Base-by-base conservation (phyloP, 2,113 vertebrate species). In the Rissa tridactyla region DNA sequence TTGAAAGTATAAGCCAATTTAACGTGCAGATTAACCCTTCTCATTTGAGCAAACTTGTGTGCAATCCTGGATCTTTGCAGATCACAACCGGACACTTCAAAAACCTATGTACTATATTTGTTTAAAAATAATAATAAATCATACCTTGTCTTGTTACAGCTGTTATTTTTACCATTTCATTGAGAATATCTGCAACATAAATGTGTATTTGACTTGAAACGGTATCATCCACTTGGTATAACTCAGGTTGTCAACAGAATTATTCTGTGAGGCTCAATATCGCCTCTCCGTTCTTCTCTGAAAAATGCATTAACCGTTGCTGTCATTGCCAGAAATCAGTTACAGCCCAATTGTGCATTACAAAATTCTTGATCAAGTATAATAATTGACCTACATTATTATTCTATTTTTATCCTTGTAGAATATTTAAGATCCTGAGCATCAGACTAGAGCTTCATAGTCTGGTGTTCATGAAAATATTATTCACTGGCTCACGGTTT, bases 41-140 rank as follows among this genome's bases (percentile, higher is more conserved):
- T 97, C 62, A 96, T 96, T 93, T 96, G 96, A 95, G 93, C 89
- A 97, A 95, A 96, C 91, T 44, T 81, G 78, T 90, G 95, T 96
- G 92, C 96, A 96, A 73, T 96, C 94, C 95, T 97, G 96, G 96
- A 95, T 97, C 96, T 95, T 95, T 96, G 96, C 93, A 96, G 86
- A 95, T 81, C 90, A 93, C 87, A 94, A 55, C 91, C 14, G 93
- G 96, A 97, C 89, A 91, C 94, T 97, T 97, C 84, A 95, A 81
- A 94, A 96, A 51, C 47, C 71, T 95, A 5, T 97, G 95, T 97
- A 96, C 52, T 90, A 83, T 94, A 94, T 94, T 96, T 95, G 84
- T 89, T 96, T 36, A 2, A 34, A 2, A 65, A 77, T 86, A 83
- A 79, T 71, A 97, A 93, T 82, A 94, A 97, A 96, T 70, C 93